Percentiles rank a stretch among this genome's conserved stretches.
Evolutionary conservation across 2,888 invertebrate species (phyloP).

Genomic region (Meganola albula): DNA sequence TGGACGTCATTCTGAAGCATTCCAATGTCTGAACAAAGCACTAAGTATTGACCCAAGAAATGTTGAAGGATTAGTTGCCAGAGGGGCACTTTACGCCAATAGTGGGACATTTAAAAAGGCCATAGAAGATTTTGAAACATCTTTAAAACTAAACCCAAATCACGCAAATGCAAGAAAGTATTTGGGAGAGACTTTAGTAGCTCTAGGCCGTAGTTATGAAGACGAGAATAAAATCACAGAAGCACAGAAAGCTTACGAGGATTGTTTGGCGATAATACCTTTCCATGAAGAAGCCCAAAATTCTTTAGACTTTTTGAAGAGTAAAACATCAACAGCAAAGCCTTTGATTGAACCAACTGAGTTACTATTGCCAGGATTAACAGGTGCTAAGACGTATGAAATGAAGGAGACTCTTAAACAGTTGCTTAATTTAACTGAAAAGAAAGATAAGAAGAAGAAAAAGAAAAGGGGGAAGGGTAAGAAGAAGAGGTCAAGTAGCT

Average conservation of each 20-base stretch:
- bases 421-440: slow-evolving; percentile 78
- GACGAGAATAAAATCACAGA: slow-evolving; percentile 91
- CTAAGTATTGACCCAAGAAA: slow-evolving; percentile 93
- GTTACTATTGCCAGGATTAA: slow-evolving; percentile 78
- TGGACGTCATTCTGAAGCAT: slow-evolving; percentile 94
- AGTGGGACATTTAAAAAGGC: slow-evolving; percentile 95
- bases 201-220: slow-evolving; percentile 91
- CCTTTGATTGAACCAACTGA: slow-evolving; percentile 81
- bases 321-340: slow-evolving; percentile 77
- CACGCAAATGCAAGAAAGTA: slow-evolving; percentile 97
- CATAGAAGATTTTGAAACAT: slow-evolving; percentile 95
- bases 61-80: slow-evolving; percentile 93
- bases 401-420: slow-evolving; percentile 83
- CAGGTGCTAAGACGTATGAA: slow-evolving; percentile 75
- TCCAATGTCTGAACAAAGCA: slow-evolving; percentile 95
- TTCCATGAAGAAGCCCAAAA: slow-evolving; percentile 92
- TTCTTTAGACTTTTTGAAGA: slow-evolving; percentile 88
- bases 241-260: slow-evolving; percentile 89
- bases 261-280: slow-evolving; percentile 89
- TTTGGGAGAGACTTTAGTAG: slow-evolving; percentile 94
- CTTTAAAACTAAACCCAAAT: slow-evolving; percentile 90
- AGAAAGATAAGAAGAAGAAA: slow-evolving; percentile 82
- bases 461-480: slow-evolving; percentile 82
- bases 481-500: slow-evolving; percentile 80
- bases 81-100: slow-evolving; percentile 95